Evolutionary conservation across 2,888 invertebrate species (phyloP), one percentile per base, ranked within the genome.

Genomic region (Punctoribates punctum): DNA sequence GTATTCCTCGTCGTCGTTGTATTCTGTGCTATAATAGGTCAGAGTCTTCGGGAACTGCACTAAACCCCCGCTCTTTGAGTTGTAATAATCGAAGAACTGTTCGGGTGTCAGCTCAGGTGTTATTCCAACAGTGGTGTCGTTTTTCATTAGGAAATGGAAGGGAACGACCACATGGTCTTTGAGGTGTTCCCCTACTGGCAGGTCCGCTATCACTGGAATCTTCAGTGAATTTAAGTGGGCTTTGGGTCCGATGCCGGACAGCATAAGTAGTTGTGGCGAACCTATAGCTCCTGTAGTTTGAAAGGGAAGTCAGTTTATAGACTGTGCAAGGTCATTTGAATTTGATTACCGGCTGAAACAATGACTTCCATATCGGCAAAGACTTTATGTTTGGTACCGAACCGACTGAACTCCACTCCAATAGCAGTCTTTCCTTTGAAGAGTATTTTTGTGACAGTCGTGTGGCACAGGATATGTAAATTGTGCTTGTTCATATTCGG

Each of bases 401-500:
- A 13, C 0, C 70, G 20, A 0, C 15, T 42, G 23, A 70, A 70
- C 42, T 70, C 23, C n/a, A 70, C 70, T 23, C 70, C 70, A 70
- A 70, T 70, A 15, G 70, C 70, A 8, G 20, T 38, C 23, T 42
- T 38, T 15, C n/a, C 23, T 2, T 38, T 11, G 13, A 70, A 70
- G 11, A 70, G 17, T 5, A 70, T 15, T 42, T 42, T 5, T 6
- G 70, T 70, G 13, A 23, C 70, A 23, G 17, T 5, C 5, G 70
- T 1, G 15, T 13, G 23, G 23, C 70, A n/a, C 11, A 70, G 6
- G 20, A 23, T 70, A 13, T 42, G 42, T 42, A 70, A 23, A 23
- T 70, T 70, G 2, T 3, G 11, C 13, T 9, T 42, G 17, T 48
- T 4, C 11, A n/a, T 13, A 20, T 42, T 81, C 42, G 84, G 83